These are phyloP conservation scores for Pteronura brasiliensis DNA, from an alignment of 2,113 vertebrate species.

Conservation along the genomic window DNA sequence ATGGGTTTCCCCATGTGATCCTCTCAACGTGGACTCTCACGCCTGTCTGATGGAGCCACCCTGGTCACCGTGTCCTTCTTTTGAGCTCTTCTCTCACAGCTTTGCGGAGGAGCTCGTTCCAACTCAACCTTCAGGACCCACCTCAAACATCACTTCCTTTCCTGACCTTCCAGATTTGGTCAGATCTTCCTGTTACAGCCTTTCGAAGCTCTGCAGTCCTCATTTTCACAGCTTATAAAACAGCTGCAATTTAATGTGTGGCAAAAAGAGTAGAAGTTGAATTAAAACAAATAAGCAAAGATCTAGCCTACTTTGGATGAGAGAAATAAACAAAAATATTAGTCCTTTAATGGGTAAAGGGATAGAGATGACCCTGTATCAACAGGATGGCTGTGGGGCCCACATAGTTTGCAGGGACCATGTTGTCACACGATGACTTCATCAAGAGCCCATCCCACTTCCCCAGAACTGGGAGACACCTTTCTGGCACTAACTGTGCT, in stretches of 20 bases:
- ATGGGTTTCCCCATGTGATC: background rate
- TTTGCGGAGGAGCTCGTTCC: background rate
- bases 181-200: background rate
- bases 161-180: background rate
- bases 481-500: background rate
- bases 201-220: background rate
- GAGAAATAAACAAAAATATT: background rate
- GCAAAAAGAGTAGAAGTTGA: background rate
- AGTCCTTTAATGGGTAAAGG: background rate
- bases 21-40: background rate
- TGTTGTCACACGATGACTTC: background rate
- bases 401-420: background rate
- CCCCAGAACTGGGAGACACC: background rate
- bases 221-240: background rate
- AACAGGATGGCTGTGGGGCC: background rate
- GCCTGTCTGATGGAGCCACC: fast-evolving
- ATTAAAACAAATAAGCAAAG: background rate
- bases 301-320: background rate
- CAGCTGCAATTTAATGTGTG: background rate
- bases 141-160: background rate
- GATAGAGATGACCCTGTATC: background rate
- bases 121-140: background rate
- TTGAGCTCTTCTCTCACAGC: background rate
- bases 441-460: background rate
- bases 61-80: background rate